Evolutionary conservation across 2,113 vertebrate species (phyloP), one percentile per base, ranked within the genome.

Genomic region (Cynoglossus semilaevis): DNA sequence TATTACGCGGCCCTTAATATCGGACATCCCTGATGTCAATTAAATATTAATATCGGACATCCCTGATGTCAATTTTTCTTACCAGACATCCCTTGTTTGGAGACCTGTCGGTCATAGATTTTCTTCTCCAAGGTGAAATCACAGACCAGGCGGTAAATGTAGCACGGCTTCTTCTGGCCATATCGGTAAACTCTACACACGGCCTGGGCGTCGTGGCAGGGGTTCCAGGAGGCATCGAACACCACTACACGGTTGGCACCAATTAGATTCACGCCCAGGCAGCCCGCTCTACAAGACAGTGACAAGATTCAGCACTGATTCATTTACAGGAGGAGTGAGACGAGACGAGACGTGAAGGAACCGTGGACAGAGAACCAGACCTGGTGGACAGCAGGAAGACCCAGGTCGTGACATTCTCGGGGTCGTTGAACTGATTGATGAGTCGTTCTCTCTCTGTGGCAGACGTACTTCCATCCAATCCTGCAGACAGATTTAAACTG

Each of bases 31-130:
- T n/a, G n/a, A n/a, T n/a, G 22, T 2, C 22, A 29, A n/a, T n/a
- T n/a, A 29, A 29, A 29, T 4, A 6, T 29, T 29, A 29, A 29
- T 29, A 29, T 29, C 6, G 22, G 3, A 29, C 22, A 29, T 29
- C 2, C 22, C 22, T 29, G 6, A 29, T 29, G 6, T 29, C 2
- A 29, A 53, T 37, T 58, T 49, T 12, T 52, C 88, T 84, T 77
- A 99, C 97, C 96, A 17, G 96, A 99, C 97, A 99, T 99, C 81
- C 96, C 94, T 89, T 99, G 97, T 84, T 99, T 99, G 67, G 96
- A 97, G 76, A 99, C 96, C 85, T 99, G 97, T 56, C 97, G 90
- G 76, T 99, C 97, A 40, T 99, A 99, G 72, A 99, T 99, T 89
- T 99, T 99, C 89, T 95, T 97, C 90, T 99, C 97, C 51, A 99